phyloP scores from a whole-genome alignment of 1,140 invertebrate genomes.

The Drosophila jambulina region DNA sequence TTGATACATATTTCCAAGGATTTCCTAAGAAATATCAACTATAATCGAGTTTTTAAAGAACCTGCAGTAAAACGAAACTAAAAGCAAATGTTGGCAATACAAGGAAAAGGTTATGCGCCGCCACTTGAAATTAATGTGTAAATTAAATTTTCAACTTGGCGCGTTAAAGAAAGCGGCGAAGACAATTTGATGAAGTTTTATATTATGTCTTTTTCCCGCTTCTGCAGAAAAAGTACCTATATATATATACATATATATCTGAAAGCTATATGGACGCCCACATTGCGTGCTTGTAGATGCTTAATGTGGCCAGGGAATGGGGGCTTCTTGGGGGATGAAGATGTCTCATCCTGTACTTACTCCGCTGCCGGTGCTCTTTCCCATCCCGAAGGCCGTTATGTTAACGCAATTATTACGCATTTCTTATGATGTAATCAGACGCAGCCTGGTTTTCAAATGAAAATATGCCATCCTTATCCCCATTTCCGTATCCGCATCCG shows the following conservation, averaged over 20 bases:
- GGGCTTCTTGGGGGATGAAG: not conserved
- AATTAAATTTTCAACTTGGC: constrained; percentile 67
- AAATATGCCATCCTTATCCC: constrained; percentile 63
- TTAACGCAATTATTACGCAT: constrained; percentile 84
- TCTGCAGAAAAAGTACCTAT: constrained; percentile 9
- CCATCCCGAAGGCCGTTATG: constrained; percentile 61
- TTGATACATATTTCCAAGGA: not conserved
- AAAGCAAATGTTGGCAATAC: constrained; percentile 17
- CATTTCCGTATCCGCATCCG: not conserved
- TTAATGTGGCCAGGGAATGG: constrained; percentile 31
- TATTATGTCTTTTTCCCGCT: constrained; percentile 20
- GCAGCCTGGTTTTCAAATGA: constrained; percentile 78
- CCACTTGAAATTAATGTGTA: constrained; percentile 36
- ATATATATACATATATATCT: constrained; percentile 7
- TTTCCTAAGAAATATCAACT: not conserved
- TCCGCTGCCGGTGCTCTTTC: constrained; percentile 19
- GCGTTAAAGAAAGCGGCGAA: constrained; percentile 21
- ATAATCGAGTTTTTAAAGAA: constrained; percentile 4
- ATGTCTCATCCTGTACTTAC: constrained; percentile 10
- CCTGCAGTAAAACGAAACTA: constrained; percentile 10
- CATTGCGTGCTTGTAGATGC: constrained; percentile 45
- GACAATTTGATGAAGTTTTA: constrained; percentile 53
- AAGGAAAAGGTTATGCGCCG: constrained; percentile 30
- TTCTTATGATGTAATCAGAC: constrained; percentile 84
- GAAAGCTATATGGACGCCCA: constrained; percentile 17